These are phyloP conservation scores for Limosa lapponica DNA, from an alignment of 2,797 vertebrate species.

Conservation along the genomic window DNA sequence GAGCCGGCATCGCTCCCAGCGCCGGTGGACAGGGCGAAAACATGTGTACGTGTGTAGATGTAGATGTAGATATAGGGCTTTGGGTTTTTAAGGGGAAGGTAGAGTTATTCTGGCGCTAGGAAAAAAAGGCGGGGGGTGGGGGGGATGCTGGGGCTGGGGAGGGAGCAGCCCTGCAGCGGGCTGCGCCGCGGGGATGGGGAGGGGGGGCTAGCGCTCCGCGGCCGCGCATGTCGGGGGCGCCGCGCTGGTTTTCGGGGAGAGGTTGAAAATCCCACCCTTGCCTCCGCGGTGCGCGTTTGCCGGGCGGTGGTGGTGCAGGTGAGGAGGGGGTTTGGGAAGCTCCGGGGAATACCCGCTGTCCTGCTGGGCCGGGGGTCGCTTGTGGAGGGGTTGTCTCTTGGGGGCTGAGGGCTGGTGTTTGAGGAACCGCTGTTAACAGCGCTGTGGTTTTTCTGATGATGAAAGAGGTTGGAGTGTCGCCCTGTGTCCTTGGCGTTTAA, in stretches of 20 bases:
- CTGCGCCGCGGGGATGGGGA: neutral
- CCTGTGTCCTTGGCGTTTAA: constrained; percentile 19
- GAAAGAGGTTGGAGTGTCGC: constrained; percentile 26
- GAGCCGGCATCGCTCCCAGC: neutral
- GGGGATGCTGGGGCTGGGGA: neutral
- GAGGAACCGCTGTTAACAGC: neutral
- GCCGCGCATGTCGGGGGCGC: constrained; percentile 2
- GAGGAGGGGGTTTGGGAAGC: neutral
- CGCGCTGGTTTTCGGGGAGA: neutral
- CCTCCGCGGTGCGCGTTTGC: neutral
- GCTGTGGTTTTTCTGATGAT: constrained; percentile 13
- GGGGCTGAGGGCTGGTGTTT: neutral
- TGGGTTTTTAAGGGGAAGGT: neutral
- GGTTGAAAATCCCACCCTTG: neutral
- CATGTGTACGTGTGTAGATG: neutral
- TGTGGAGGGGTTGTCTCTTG: neutral
- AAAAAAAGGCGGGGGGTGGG: no score
- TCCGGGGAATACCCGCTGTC: neutral
- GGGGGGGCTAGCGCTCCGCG: neutral
- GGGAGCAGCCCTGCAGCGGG: neutral
- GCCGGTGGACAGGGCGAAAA: neutral
- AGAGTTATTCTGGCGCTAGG: neutral
- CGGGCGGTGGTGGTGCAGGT: neutral
- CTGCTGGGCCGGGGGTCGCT: neutral
- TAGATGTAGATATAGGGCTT: neutral